Percentiles rank a stretch among this genome's conserved stretches.
Evolutionary conservation across 2,888 invertebrate species (phyloP).

Genomic region (Baccha elongata): DNA sequence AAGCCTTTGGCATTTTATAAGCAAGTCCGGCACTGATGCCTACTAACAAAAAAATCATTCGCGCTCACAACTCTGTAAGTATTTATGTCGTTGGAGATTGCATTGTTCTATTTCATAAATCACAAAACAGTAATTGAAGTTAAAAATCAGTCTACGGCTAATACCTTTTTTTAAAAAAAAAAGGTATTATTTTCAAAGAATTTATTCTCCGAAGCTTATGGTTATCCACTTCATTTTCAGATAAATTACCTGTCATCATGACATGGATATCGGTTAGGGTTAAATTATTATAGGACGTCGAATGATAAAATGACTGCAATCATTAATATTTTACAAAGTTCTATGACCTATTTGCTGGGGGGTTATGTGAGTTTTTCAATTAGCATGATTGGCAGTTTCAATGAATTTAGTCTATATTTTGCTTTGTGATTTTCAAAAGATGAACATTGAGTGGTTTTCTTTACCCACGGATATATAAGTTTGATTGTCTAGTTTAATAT

Average conservation of each 20-base stretch:
- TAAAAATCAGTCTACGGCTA: conserved; percentile 15
- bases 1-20: too few species aligned
- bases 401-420: conserved; percentile 35
- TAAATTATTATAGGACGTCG: conserved; percentile 24
- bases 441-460: neutral
- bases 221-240: conserved; percentile 50
- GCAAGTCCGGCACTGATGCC: too few species aligned
- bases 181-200: conserved; percentile 4
- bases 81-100: conserved; percentile 22
- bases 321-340: conserved; percentile 62
- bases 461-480: neutral
- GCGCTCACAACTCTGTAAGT: conserved; percentile 10
- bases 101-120: conserved; percentile 60
- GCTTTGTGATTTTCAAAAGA: neutral
- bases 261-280: conserved; percentile 45
- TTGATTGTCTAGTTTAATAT: neutral
- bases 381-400: conserved; percentile 67
- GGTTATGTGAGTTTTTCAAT: conserved; percentile 49
- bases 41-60: conserved; percentile 19
- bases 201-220: neutral
- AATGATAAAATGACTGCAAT: conserved; percentile 46
- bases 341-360: conserved; percentile 64
- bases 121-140: conserved; percentile 48
- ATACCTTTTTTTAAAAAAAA: neutral
- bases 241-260: conserved; percentile 66